Percentiles rank a stretch among this genome's conserved stretches.
phyloP scores from a whole-genome alignment of 2,888 invertebrate species.

The Protodeltote pygarga region DNA sequence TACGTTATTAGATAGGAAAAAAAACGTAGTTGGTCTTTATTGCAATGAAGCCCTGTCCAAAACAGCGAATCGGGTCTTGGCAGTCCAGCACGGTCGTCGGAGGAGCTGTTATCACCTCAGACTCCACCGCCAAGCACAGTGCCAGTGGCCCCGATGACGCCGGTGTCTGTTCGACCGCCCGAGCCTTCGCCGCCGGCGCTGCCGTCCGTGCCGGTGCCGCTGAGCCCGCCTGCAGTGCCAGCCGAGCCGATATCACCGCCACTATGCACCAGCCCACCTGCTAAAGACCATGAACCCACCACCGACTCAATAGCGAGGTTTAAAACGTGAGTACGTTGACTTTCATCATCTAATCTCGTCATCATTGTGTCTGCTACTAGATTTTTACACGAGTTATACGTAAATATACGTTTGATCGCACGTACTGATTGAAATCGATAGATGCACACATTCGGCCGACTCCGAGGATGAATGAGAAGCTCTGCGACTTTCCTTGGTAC shows the following conservation, averaged over 20 bases:
- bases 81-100: slow-evolving; percentile 77
- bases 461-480: not conserved
- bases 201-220: slow-evolving; percentile 46
- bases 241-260: slow-evolving; percentile 74
- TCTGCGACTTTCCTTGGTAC: not conserved
- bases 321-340: slow-evolving; percentile 77
- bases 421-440: slow-evolving; percentile 6
- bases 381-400: slow-evolving; percentile 28
- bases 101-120: slow-evolving; percentile 75
- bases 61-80: slow-evolving; percentile 80
- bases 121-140: slow-evolving; percentile 69
- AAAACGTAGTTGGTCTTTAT: no score
- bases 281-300: slow-evolving; percentile 70
- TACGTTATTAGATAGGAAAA: no score
- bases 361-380: slow-evolving; percentile 23
- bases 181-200: not conserved
- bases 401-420: slow-evolving; percentile 21
- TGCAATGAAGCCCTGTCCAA: not conserved
- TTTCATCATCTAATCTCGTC: slow-evolving; percentile 12
- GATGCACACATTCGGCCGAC: slow-evolving; percentile 1
- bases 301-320: slow-evolving; percentile 79
- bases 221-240: slow-evolving; percentile 43
- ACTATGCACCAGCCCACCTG: slow-evolving; percentile 77
- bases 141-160: slow-evolving; percentile 34
- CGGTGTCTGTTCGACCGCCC: slow-evolving; percentile 48